A percentile compares a stretch with the other conserved stretches of the same genome.
These are phyloP conservation scores for Centruroides sculpturatus DNA, from an alignment of 1,140 invertebrate genomes.

Conservation along the genomic window DNA sequence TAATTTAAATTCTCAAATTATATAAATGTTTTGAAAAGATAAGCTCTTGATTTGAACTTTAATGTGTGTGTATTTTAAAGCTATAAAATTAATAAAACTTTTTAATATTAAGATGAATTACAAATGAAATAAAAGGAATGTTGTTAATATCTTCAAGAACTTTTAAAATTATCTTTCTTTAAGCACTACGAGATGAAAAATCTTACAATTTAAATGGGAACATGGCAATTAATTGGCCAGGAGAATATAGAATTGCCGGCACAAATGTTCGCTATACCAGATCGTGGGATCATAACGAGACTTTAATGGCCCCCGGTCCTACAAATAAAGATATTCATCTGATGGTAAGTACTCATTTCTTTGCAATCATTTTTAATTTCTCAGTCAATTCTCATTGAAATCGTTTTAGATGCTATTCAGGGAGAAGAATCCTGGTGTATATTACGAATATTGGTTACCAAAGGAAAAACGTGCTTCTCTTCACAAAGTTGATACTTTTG, in stretches of 20 bases:
- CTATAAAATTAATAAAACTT: too few relatives aligned
- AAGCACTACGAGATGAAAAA: constrained; percentile 4
- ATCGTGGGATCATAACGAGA: constrained; percentile 9
- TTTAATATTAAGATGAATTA: too few relatives aligned
- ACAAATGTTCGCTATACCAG: constrained; percentile 11
- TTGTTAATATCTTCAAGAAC: background rate
- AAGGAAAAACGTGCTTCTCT: background rate
- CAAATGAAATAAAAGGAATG: too few relatives aligned
- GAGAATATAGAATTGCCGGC: constrained; percentile 12
- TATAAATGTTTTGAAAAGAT: too few relatives aligned
- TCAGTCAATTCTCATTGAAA: too few relatives aligned
- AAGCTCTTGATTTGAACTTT: too few relatives aligned
- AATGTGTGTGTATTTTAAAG: too few relatives aligned
- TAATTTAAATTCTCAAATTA: too few relatives aligned
- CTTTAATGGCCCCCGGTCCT: constrained; percentile 11
- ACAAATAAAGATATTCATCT: constrained; percentile 15
- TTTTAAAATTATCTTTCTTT: background rate
- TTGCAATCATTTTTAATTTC: too few relatives aligned
- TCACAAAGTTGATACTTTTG: background rate
- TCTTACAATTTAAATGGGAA: constrained; percentile 11
- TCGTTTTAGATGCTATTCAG: constrained; percentile 14
- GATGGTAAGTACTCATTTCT: constrained; percentile 8
- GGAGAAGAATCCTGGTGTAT: constrained; percentile 16
- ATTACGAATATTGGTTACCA: constrained; percentile 20
- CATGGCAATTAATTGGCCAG: constrained; percentile 13